Evolutionary conservation across 2,113 vertebrate species (phyloP).

Genomic region (Piprites chloris): DNA sequence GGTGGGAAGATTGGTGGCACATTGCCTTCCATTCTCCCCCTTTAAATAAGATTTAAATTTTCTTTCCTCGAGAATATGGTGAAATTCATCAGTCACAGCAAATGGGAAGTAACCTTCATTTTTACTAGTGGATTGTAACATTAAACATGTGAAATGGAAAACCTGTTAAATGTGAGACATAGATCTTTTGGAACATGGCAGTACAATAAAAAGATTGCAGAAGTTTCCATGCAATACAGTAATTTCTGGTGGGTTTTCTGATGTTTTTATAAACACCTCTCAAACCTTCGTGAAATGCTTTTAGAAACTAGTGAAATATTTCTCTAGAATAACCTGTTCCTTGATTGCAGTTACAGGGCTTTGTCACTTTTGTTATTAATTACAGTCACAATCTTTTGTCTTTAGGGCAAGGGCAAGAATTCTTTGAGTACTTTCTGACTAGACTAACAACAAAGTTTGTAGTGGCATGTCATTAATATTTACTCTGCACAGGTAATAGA

Average conservation of each 20-base stretch:
- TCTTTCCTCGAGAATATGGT: not conserved
- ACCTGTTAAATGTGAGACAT: not conserved
- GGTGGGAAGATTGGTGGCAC: not conserved
- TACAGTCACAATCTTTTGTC: conserved; percentile 80
- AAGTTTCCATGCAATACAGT: not conserved
- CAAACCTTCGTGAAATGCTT: conserved; percentile 15
- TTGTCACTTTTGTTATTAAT: conserved; percentile 88
- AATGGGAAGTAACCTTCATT: not conserved
- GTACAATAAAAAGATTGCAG: not conserved
- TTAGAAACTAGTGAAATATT: conserved; percentile 56
- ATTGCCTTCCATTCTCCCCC: not conserved
- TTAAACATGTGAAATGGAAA: not conserved
- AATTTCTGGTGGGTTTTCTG: conserved; percentile 16
- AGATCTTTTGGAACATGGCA: not conserved
- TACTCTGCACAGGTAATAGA: conserved; percentile 89
- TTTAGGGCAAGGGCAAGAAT: conserved; percentile 83
- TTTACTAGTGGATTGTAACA: not conserved
- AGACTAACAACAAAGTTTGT: not conserved
- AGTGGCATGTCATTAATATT: conserved; percentile 86
- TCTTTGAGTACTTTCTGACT: conserved; percentile 27
- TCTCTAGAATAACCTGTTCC: conserved; percentile 62
- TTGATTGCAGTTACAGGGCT: conserved; percentile 85
- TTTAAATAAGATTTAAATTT: not conserved
- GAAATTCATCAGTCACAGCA: not conserved
- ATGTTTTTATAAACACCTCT: conserved; percentile 27